Conservation (phyloP, 2,888 invertebrate genomes). For the Pollenia labialis region DNA sequence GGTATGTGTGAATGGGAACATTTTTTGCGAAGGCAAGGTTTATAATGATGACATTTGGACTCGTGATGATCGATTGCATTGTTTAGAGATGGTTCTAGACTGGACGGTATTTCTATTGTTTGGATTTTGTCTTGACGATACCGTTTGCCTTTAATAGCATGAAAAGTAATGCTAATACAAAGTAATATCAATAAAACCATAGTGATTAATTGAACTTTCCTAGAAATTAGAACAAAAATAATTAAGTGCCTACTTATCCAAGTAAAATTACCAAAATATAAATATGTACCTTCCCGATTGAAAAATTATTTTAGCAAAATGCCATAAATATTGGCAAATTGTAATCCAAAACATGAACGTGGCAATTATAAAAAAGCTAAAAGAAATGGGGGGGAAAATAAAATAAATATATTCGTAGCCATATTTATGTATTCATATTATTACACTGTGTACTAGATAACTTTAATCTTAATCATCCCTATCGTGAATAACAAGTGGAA, state of each 20-base stretch:
- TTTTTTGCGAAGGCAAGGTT: not conserved
- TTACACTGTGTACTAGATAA: too few relatives aligned
- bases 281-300: constrained; percentile 68
- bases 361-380: constrained; percentile 78
- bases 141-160: constrained; percentile 19
- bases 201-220: constrained; percentile 55
- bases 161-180: constrained; percentile 43
- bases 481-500: too few relatives aligned
- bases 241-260: not conserved
- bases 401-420: not conserved
- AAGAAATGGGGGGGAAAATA: not conserved
- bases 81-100: not conserved
- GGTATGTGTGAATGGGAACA: not conserved
- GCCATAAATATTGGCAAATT: constrained; percentile 74
- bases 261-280: not conserved
- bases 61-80: not conserved
- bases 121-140: not conserved
- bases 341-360: constrained; percentile 78
- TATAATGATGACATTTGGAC: not conserved
- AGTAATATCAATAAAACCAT: constrained; percentile 57
- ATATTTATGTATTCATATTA: not conserved
- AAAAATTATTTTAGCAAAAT: constrained; percentile 62
- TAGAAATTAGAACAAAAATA: constrained; percentile 27
- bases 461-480: too few relatives aligned
- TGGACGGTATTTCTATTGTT: not conserved